Base-by-base conservation (phyloP, 1,140 invertebrate genomes). In the Trialeurodes vaporariorum region DNA sequence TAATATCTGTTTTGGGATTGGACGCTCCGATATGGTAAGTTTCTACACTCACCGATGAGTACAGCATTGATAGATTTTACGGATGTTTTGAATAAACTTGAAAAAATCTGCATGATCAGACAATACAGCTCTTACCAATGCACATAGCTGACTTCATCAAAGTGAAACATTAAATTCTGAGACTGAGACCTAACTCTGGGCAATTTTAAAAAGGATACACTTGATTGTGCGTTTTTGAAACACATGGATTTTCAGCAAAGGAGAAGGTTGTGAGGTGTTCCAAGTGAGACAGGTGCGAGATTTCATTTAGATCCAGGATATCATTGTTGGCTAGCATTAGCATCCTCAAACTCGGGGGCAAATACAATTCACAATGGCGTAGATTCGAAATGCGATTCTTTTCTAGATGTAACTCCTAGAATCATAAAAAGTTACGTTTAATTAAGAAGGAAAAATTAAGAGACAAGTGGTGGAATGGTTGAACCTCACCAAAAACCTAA, bases 241-340 rank as follows among this genome's bases (percentile, higher is more conserved):
- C 85, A 80, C 92, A 94, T 0, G 92, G 92, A 81, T 96, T 96
- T 67, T 91, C 89, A 71, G 86, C 84, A 64, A 96, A 83, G 11
- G 91, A 91, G 69, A 95, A 84, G 77, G 89, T 91, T 63, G 89
- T 84, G 65, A 96, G 77, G 73, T 86, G 84, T 22, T 79, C 81
- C 62, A 95, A 79, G 76, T 90, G 86, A 11, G 84, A 85, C 65
- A 96, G 79, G 76, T 90, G 88, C 17, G 86, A 90, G 68, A 95
- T 85, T 82, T 94, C 91, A 79, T 92, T 94, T 40, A 96, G 79
- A 79, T 96, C 93, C 58, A 83, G 82, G 61, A 96, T 85, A 71
- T 86, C 87, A 79, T 96, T 96, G 76, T 90, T 87, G 40, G 89
- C 89, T 66, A 96, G 78, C 26, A 90, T 92, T 25, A 96, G 77